These are phyloP conservation scores for Platyrinchus mystaceus DNA, from an alignment of 2,797 vertebrate genomes.

Conservation along the genomic window DNA sequence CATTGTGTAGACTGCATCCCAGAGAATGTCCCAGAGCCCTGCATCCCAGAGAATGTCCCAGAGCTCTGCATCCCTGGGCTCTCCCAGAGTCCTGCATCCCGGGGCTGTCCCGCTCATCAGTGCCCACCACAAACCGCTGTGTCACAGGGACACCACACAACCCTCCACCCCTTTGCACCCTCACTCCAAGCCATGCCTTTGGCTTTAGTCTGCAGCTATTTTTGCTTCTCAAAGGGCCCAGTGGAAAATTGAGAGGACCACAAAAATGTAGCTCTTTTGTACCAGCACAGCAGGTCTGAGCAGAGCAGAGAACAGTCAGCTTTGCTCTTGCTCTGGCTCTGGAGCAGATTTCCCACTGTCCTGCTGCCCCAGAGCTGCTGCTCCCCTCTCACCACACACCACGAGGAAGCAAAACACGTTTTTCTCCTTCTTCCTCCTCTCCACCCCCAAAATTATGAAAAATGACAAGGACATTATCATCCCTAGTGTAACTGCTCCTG, in stretches of 20 bases:
- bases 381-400: background rate
- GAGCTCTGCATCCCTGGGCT: background rate
- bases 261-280: background rate
- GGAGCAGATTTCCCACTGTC: background rate
- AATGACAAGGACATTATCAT: background rate
- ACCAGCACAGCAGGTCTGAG: background rate
- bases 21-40: background rate
- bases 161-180: background rate
- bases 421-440: slow-evolving; percentile 23
- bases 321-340: background rate
- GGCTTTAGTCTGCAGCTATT: slow-evolving; percentile 1
- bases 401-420: slow-evolving; percentile 17
- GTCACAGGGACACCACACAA: background rate
- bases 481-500: background rate
- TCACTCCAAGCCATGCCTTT: background rate
- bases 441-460: background rate
- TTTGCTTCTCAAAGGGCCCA: background rate
- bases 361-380: background rate
- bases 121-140: background rate
- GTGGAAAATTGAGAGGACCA: background rate
- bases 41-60: background rate
- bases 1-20: background rate
- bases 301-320: background rate
- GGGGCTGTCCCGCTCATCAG: accelerated
- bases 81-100: accelerated